phyloP scores from a whole-genome alignment of 2,888 invertebrate species.

The Carabus problematicus region DNA sequence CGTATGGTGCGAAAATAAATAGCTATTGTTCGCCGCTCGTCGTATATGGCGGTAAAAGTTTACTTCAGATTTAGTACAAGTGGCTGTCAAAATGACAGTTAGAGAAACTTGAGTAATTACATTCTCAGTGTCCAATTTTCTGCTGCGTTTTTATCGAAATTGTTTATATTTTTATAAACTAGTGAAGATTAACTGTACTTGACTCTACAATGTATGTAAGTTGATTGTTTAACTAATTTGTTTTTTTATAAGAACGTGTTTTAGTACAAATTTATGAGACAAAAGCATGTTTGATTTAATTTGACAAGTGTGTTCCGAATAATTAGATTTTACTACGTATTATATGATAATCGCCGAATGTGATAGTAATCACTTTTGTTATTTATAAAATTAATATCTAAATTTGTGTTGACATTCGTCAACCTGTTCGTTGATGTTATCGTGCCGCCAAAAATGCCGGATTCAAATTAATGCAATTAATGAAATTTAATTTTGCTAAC shows the following conservation, averaged over 20 bases:
- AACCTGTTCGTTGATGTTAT: neutral
- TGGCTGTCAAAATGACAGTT: slow-evolving; percentile 32
- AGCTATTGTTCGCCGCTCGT: neutral
- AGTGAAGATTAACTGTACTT: slow-evolving; percentile 13
- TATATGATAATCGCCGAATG: neutral
- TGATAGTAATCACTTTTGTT: neutral
- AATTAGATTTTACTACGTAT: neutral
- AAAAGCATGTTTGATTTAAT: no score
- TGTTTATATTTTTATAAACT: slow-evolving; percentile 18
- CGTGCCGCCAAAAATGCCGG: slow-evolving; percentile 4
- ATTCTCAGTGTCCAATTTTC: slow-evolving; percentile 14
- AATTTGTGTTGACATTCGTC: neutral
- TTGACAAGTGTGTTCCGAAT: no score
- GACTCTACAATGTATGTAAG: slow-evolving; percentile 38
- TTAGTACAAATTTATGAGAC: no score
- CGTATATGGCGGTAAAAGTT: no score
- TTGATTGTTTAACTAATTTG: slow-evolving; percentile 11
- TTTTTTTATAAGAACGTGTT: neutral
- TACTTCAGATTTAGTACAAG: neutral
- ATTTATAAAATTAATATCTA: neutral
- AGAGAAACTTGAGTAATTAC: slow-evolving; percentile 26
- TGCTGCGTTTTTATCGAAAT: slow-evolving; percentile 34
- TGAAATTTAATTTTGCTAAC: neutral
- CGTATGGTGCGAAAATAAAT: slow-evolving; percentile 1
- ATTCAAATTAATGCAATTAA: slow-evolving; percentile 1